phyloP scores from a whole-genome alignment of 2,113 vertebrate species.

The Xiphophorus maculatus region DNA sequence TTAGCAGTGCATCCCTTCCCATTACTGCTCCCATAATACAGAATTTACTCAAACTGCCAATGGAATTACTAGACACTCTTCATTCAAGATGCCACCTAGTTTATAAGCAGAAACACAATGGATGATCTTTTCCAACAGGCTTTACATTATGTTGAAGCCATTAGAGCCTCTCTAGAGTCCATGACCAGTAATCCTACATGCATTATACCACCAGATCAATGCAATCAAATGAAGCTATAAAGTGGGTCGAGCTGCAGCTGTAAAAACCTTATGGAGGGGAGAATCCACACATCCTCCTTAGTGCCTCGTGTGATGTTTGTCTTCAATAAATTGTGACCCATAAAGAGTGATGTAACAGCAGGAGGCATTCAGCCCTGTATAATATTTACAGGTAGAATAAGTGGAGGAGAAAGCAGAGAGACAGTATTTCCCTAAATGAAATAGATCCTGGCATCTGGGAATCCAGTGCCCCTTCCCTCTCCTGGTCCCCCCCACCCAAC shows the following conservation, averaged over 20 bases:
- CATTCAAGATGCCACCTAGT: conserved; percentile 11
- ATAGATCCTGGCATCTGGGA: conserved; percentile 64
- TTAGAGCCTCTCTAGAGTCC: conserved; percentile 38
- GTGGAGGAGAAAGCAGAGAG: conserved; percentile 38
- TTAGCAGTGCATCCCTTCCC: background rate
- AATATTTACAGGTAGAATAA: conserved; percentile 61
- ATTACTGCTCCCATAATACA: background rate
- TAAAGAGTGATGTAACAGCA: conserved; percentile 35
- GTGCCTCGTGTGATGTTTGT: conserved; percentile 49
- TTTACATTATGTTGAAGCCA: conserved; percentile 40
- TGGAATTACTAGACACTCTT: conserved; percentile 1
- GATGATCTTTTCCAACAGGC: conserved; percentile 24
- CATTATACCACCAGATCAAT: conserved; percentile 50
- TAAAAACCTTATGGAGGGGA: conserved; percentile 24
- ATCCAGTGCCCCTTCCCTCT: conserved; percentile 19
- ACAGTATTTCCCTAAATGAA: conserved; percentile 68
- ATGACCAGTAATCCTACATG: conserved; percentile 43
- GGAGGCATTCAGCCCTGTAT: conserved; percentile 25
- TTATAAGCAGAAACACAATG: conserved; percentile 9
- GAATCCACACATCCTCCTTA: conserved; percentile 25
- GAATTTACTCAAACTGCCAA: conserved; percentile 1
- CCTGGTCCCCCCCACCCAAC: conserved; percentile 4
- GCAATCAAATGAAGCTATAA: conserved; percentile 46
- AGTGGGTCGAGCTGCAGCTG: conserved; percentile 13
- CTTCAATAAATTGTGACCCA: conserved; percentile 50